Evolutionary conservation across 2,888 invertebrate genomes (phyloP).

Genomic region (Acheta domesticus): DNA sequence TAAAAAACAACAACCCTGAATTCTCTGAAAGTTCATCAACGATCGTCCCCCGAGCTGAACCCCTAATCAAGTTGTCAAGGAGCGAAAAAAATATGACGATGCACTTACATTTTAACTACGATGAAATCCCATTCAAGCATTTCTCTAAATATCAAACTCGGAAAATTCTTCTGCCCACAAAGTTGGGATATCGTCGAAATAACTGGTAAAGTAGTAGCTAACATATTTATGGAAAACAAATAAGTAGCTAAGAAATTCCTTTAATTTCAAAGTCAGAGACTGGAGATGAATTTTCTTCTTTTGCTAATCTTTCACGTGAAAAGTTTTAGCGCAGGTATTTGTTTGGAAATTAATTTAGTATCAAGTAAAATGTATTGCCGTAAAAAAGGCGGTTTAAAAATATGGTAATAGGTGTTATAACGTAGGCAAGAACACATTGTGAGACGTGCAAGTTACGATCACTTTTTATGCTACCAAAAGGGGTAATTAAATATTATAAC

Average conservation of each 20-base stretch:
- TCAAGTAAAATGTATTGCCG: neutral
- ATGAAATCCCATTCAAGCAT: constrained; percentile 18
- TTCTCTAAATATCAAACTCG: neutral
- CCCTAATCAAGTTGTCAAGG: constrained; percentile 35
- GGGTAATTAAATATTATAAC: neutral
- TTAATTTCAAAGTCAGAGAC: no score
- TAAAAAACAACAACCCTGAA: constrained; percentile 1
- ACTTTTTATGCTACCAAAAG: neutral
- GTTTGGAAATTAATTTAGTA: neutral
- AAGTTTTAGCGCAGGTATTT: neutral
- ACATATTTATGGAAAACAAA: no score
- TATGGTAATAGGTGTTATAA: neutral
- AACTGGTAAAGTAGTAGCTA: no score
- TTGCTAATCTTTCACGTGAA: neutral
- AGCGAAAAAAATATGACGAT: constrained; percentile 34
- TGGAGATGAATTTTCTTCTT: no score
- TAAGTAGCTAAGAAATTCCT: no score
- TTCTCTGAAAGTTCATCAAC: constrained; percentile 33
- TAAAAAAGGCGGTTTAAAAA: neutral
- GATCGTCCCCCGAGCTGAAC: constrained; percentile 28
- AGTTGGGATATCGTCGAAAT: no score
- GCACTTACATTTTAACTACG: constrained; percentile 18
- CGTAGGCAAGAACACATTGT: neutral
- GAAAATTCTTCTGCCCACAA: neutral
- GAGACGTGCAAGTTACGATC: neutral